Conservation (phyloP, 1,140 invertebrate species). For the Matsumurasca onukii region DNA sequence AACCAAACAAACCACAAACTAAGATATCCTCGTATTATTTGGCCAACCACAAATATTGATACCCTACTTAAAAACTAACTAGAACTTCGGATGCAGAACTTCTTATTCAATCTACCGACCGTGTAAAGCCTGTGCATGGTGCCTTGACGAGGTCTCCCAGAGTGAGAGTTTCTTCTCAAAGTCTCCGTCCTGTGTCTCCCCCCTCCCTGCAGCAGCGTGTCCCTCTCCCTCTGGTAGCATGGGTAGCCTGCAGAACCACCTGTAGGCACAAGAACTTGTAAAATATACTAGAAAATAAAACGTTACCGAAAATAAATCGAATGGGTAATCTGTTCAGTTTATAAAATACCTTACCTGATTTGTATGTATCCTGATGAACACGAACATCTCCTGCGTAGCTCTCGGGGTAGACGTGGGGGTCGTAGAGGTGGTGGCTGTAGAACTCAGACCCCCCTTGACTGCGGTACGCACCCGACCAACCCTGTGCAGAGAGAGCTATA, state of each 20-base stretch:
- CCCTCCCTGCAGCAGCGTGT: neutral
- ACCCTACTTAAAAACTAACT: too few species aligned
- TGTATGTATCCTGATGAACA: neutral
- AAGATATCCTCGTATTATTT: too few species aligned
- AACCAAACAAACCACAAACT: too few species aligned
- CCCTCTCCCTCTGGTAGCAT: neutral
- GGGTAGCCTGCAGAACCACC: neutral
- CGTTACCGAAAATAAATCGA: neutral
- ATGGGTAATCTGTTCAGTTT: too few species aligned
- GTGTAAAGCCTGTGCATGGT: neutral
- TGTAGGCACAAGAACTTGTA: neutral
- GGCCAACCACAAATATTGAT: too few species aligned
- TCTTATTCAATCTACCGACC: too few species aligned
- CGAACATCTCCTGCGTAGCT: constrained; percentile 2
- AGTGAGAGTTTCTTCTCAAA: neutral
- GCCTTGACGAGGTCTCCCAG: neutral
- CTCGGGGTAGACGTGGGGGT: constrained; percentile 8
- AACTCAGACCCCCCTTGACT: neutral
- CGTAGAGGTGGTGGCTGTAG: neutral
- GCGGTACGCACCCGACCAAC: neutral
- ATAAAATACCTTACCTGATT: constrained; percentile 1
- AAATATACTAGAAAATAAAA: neutral
- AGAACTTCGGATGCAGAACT: too few species aligned
- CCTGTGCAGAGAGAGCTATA: neutral
- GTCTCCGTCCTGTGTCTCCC: neutral